Percentiles rank a stretch among this genome's conserved stretches.
phyloP scores from a whole-genome alignment of 2,888 invertebrate genomes.

The Pachymerium ferrugineum region DNA sequence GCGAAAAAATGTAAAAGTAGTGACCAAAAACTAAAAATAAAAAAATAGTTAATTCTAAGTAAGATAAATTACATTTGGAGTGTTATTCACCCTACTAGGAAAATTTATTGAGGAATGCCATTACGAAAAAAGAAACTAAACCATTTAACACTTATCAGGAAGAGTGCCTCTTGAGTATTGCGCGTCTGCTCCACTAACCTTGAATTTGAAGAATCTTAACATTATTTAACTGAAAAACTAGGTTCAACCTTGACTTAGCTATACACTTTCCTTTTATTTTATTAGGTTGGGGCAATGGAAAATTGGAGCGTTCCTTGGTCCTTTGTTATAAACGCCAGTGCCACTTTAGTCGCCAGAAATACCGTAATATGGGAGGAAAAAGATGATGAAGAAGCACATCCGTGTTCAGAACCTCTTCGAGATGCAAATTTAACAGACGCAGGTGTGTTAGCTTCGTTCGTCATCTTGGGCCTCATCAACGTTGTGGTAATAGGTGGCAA shows the following conservation, averaged over 20 bases:
- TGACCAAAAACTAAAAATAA: background rate
- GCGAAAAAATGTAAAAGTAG: background rate
- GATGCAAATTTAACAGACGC: constrained; percentile 64
- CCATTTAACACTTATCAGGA: background rate
- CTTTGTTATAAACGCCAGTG: background rate
- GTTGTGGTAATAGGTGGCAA: constrained; percentile 86
- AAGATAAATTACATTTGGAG: background rate
- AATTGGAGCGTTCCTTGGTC: constrained; percentile 28
- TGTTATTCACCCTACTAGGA: background rate
- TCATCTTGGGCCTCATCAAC: constrained; percentile 73
- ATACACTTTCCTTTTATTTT: background rate
- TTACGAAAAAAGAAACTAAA: background rate
- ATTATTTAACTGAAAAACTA: background rate
- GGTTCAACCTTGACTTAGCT: background rate
- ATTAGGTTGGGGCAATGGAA: constrained; percentile 29
- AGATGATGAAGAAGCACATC: background rate
- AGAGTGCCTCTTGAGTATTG: background rate
- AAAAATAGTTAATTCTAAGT: background rate
- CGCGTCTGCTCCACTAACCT: background rate
- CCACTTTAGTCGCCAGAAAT: background rate
- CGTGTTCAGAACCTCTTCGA: constrained; percentile 25
- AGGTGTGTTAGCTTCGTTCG: constrained; percentile 66
- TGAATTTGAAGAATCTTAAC: background rate
- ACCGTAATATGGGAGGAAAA: background rate
- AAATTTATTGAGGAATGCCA: background rate